Base-by-base conservation (phyloP, 2,888 invertebrate species). In the Syritta pipiens region DNA sequence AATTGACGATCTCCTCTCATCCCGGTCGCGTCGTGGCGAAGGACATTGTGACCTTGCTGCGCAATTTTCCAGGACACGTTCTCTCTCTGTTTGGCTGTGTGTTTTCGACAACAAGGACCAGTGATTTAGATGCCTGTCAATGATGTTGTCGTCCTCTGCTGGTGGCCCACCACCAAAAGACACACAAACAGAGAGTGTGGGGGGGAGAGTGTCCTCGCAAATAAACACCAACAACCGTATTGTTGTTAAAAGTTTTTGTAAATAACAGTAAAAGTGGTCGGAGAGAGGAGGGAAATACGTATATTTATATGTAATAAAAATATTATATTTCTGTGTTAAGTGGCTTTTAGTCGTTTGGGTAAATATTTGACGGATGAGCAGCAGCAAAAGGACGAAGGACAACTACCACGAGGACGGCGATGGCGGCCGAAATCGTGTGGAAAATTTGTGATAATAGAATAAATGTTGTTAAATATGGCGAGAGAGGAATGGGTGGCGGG, bases 301-400 rank as follows among this genome's bases (percentile, higher is more conserved):
- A n/a, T n/a, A n/a, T n/a, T n/a, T n/a, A n/a, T n/a, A n/a, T n/a
- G n/a, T n/a, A n/a, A n/a, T 57, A 68, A 68, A 68, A 69, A 71
- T 77, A 77, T 77, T 65, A 71, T 71, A 59, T 77, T 71, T 77
- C 77, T 17, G 9, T 32, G 46, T 65, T 59, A 77, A 77, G 77
- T 77, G 77, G 77, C 77, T 77, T 77, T 77, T 71, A 77, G 77
- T 71, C 59, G 26, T 65, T 77, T 71, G 53, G 9, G 71, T 65
- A 77, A 77, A 77, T 77, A 77, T 77, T 77, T 77, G 53, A 60
- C 44, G 32, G 77, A 51, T 65, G 65, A 57, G 65, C 46, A 49
- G 63, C 3, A 17, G 6, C 37, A 17, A 3, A 17, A 37, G 17
- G 1, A 17, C 37, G 17, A 17, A 37, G n/a, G n/a, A n/a, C n/a